A percentile compares a stretch with the other conserved stretches of the same genome.
Conservation (phyloP, 2,888 invertebrate species). For the Unio pictorum region DNA sequence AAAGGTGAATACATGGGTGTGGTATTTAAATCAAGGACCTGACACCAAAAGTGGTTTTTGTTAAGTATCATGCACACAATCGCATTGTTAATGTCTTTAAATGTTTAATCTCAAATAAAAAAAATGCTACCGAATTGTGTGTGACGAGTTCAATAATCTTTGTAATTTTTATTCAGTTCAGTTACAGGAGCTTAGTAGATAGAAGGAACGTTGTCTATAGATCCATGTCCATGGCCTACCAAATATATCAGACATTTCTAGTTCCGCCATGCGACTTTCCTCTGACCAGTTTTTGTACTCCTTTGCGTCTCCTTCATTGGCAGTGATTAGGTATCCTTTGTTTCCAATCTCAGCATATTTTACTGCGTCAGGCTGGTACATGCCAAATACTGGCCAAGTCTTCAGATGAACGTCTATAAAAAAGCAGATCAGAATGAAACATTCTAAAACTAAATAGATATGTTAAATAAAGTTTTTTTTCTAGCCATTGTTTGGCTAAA, state of each 20-base stretch:
- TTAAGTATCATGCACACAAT: too few relatives aligned
- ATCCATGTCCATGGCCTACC: conserved; percentile 9
- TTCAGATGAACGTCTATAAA: conserved; percentile 41
- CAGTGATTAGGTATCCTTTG: conserved; percentile 42
- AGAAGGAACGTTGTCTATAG: background rate
- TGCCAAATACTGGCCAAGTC: conserved; percentile 51
- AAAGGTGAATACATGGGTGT: too few relatives aligned
- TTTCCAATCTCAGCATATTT: conserved; percentile 32
- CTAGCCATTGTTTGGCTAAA: too few relatives aligned
- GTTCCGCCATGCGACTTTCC: conserved; percentile 21
- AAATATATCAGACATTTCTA: conserved; percentile 20
- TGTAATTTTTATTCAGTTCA: too few relatives aligned
- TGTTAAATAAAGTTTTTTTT: too few relatives aligned
- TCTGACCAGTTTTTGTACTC: conserved; percentile 38
- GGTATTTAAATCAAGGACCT: too few relatives aligned
- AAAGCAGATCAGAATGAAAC: background rate
- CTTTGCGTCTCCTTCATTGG: conserved; percentile 58
- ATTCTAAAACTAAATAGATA: background rate
- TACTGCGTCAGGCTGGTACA: conserved; percentile 56
- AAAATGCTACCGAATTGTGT: too few relatives aligned
- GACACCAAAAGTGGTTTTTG: too few relatives aligned
- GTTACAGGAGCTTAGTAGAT: too few relatives aligned
- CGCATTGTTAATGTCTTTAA: too few relatives aligned
- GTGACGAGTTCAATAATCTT: too few relatives aligned
- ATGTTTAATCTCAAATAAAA: too few relatives aligned